Base-by-base conservation (phyloP, 2,797 vertebrate species). In the Tarsius wallacei region DNA sequence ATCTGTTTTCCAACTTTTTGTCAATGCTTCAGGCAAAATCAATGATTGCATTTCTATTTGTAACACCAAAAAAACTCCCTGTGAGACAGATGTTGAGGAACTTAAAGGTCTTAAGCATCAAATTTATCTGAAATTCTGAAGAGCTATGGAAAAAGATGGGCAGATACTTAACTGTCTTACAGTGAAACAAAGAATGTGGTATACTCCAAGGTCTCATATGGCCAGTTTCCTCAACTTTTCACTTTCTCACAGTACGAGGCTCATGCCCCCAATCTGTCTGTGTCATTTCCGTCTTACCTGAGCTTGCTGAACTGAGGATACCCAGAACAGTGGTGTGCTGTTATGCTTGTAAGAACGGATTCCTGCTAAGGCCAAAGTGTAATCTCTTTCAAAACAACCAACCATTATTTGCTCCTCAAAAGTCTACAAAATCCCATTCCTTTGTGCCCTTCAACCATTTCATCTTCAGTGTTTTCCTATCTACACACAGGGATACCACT, bases 21-120 rank as follows among this genome's bases (percentile, higher is more conserved):
- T 94, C 80, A 63, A 53, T 49, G 36, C 77, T 86, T 59, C 55
- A 86, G 55, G 89, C 91, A 53, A 81, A 94, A 70, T 47, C 89
- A 77, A 5, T 74, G 94, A 92, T 88, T 42, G 88, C 85, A 85
- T 78, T 92, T 95, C 87, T 95, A 90, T 88, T 2, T n/a, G 81
- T 70, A 86, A 94, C 68, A 85, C 63, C 24, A 71, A 57, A 87
- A 78, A 73, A 90, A 3, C 84, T 86, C 80, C 33, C 92, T 21
- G 14, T 31, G 82, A 76, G 28, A 73, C 42, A 88, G 59, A 80
- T 78, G 59, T 21, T 78, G 88, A 81, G 26, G n/a, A 82, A 85
- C 24, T 47, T 42, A 66, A 19, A 91, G 47, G 63, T 47, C 51
- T 68, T 53, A 33, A 31, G n/a, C 53, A 77, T 33, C 55, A 82